Base-by-base conservation (phyloP, 2,797 vertebrate species). In the Potorous gilbertii region DNA sequence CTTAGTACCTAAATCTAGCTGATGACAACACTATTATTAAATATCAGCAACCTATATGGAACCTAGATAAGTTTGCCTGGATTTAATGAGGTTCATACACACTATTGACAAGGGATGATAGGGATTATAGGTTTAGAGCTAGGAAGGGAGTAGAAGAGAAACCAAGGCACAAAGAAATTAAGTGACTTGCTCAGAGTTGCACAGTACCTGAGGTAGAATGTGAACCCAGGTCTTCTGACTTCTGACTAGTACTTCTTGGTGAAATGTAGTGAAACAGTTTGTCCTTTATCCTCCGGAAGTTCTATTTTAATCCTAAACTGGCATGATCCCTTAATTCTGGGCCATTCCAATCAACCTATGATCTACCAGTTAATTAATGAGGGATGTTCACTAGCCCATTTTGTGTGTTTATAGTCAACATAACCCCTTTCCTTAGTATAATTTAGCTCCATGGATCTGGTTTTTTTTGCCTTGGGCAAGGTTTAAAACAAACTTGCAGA, bases 311-410 rank as follows among this genome's bases (percentile, higher is more conserved):
- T 66, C 34, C 46, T 46, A 21, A n/a, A 0, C 74, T 81, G 46
- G 5, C 46, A 52, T 50, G 29, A 12, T 5, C 2, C 21, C 28
- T 90, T 90, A 10, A 62, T 90, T 55, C 59, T 0, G 0, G 29
- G 1, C 1, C 9, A 0, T 27, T 29, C 3, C 55, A 5, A n/a
- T 52, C 56, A 29, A 13, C 16, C 28, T 11, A 91, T 2, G 89
- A 16, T 0, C 56, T 27, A 24, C 0, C 2, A 40, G 21, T 50
- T 66, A 11, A 8, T 0, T 0, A 28, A 14, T 40, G 14, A 46
- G 46, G 34, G 56, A 29, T 28, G 54, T 3, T 50, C 28, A 10
- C 59, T 28, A 34, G 46, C 8, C 74, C 4, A 0, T 28, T 6
- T 46, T 18, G n/a, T 55, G 16, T 1, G 0, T 55, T 9, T 87